A percentile compares a stretch with the other conserved stretches of the same genome.
Conservation (phyloP, 1,140 invertebrate species). For the Ridgeia piscesae region DNA sequence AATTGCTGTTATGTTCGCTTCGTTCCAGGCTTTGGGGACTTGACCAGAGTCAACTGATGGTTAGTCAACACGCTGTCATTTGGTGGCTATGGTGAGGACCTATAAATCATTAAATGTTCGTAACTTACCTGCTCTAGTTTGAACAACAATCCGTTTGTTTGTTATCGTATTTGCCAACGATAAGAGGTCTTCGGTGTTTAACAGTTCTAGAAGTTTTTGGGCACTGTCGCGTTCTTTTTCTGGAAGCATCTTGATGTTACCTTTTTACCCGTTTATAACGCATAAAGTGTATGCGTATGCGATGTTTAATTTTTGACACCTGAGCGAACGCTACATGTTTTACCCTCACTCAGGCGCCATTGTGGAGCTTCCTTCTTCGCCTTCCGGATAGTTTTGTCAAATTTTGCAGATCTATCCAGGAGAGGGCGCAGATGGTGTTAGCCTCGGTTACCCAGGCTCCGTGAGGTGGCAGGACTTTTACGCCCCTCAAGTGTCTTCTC, state of each 20-base stretch:
- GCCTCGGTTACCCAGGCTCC: no score
- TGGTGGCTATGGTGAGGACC: background rate
- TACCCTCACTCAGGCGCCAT: background rate
- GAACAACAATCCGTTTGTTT: constrained; percentile 8
- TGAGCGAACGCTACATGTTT: background rate
- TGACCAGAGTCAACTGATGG: no score
- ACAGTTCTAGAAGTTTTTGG: background rate
- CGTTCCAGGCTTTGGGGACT: no score
- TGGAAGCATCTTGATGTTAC: constrained; percentile 12
- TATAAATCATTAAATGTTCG: background rate
- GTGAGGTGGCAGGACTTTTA: no score
- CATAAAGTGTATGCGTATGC: background rate
- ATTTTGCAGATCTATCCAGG: background rate
- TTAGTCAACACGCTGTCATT: background rate
- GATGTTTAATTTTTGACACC: background rate
- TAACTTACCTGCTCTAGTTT: background rate
- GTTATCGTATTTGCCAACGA: constrained; percentile 16
- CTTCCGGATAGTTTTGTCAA: background rate
- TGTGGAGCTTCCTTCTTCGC: background rate
- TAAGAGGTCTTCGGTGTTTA: background rate
- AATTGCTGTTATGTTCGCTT: no score
- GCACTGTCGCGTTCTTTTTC: background rate
- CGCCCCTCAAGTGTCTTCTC: no score
- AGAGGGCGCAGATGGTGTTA: background rate
- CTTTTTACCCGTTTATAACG: background rate